phyloP scores from a whole-genome alignment of 2,113 vertebrate species.

The Girardinichthys multiradiatus region DNA sequence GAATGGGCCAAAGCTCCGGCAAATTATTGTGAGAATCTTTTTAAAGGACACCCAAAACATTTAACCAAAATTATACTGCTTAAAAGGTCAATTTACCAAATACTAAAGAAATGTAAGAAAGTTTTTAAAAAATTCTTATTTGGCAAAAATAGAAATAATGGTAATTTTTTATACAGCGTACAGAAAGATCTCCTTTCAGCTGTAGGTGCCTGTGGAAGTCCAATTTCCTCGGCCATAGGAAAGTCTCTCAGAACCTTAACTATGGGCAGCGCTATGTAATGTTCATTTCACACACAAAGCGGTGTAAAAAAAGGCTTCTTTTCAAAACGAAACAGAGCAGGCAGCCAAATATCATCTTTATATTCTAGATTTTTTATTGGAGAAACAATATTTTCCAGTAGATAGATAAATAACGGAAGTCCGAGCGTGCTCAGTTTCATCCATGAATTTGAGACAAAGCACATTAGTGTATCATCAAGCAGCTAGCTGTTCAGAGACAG shows the following conservation, averaged over 20 bases:
- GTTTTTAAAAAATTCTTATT: no score
- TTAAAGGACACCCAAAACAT: no score
- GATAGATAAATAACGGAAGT: conserved; percentile 5
- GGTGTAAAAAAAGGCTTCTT: neutral
- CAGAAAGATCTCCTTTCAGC: no score
- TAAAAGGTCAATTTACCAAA: no score
- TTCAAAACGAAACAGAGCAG: neutral
- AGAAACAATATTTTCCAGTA: conserved; percentile 42
- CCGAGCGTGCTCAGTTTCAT: conserved; percentile 4
- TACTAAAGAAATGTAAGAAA: no score
- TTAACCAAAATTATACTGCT: no score
- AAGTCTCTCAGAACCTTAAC: neutral
- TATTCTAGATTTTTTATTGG: conserved; percentile 50
- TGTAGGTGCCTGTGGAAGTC: neutral
- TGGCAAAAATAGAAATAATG: no score
- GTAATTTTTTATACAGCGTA: no score
- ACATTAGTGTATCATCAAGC: neutral
- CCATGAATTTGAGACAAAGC: neutral
- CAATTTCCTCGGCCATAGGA: neutral
- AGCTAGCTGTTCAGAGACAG: neutral
- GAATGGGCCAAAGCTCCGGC: no score
- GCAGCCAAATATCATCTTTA: neutral
- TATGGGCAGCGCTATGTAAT: neutral
- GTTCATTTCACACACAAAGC: neutral
- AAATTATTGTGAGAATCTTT: no score